phyloP scores from a whole-genome alignment of 1,140 invertebrate species.

The Arion vulgaris region DNA sequence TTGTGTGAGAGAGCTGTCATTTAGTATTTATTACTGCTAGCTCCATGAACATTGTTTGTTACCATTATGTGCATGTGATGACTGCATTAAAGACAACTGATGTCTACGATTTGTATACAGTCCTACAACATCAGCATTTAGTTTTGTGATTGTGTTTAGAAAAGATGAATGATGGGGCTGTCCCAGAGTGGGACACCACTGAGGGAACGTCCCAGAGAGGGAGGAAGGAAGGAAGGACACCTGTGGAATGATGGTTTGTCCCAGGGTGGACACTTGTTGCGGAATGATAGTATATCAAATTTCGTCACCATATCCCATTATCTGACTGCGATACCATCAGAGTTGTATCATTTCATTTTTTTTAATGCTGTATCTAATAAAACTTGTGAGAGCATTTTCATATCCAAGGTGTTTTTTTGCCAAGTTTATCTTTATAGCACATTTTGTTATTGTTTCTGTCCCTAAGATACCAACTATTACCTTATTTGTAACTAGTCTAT shows the following conservation, averaged over 20 bases:
- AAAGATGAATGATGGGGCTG: not conserved
- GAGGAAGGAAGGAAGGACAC: too few species aligned
- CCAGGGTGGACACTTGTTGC: not conserved
- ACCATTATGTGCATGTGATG: not conserved
- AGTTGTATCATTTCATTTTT: not conserved
- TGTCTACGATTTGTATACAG: not conserved
- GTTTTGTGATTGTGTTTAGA: not conserved
- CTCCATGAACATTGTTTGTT: not conserved
- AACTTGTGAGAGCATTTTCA: constrained; percentile 25
- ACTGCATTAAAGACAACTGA: not conserved
- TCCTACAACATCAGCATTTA: not conserved
- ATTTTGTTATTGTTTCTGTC: not conserved
- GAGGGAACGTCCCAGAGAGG: too few species aligned
- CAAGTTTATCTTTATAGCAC: not conserved
- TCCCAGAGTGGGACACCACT: too few species aligned
- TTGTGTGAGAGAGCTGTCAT: not conserved
- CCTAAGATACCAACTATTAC: too few species aligned
- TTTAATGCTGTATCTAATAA: constrained; percentile 30
- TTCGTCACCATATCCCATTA: not conserved
- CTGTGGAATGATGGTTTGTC: not conserved
- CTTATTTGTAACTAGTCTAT: too few species aligned
- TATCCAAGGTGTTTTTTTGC: not conserved
- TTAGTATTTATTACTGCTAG: constrained; percentile 34
- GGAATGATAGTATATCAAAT: not conserved
- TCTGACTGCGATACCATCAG: constrained; percentile 25